Base-by-base conservation (phyloP, 1,140 invertebrate genomes). In the Panonychus citri region DNA sequence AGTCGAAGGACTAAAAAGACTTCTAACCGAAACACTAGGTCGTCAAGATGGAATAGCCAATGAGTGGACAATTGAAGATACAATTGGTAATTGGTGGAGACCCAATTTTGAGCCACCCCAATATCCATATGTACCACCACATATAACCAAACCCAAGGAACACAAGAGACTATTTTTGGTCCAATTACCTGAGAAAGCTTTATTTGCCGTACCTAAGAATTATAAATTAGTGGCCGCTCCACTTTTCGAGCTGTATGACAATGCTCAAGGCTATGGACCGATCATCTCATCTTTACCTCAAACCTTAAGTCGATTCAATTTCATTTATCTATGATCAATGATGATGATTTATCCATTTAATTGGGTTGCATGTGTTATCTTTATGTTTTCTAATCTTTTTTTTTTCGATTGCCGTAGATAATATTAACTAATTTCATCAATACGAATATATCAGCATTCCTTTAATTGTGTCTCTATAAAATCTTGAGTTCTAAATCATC, bases 211-310 rank as follows among this genome's bases (percentile, higher is more conserved):
- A 48, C 95, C 95, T 4, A 93, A 97, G 71, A 99, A 99, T 72
- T 98, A 98, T 73, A 99, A 98, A 70, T 73, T 99, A 65, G 95
- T 99, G n/a, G 94, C 95, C 10, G 95, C 94, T 30, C 95, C 95
- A 2, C 71, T 99, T 21, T 98, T 98, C 75, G 95, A 99, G 70
- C 72, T 99, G 19, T 98, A 97, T 69, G 95, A 99, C 69, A 99
- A 99, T 73, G 83, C 94, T 10, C 88, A 95, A 73, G 93, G 93
- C 28, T 99, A 98, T 73, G 95, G 95, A 60, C 93, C 93, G 8
- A 91, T 99, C 56, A 99, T 99, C 62, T 96, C 93, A 0, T 94
- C 88, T 53, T 73, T 99, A 50, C 93, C 94, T 8, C 93, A 97
- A 69, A 84, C 89, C 53, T 72, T 99, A 37, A 95, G 91, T 78